These are phyloP conservation scores for Heliconius eleuchia DNA, from an alignment of 1,140 invertebrate species.

Conservation along the genomic window DNA sequence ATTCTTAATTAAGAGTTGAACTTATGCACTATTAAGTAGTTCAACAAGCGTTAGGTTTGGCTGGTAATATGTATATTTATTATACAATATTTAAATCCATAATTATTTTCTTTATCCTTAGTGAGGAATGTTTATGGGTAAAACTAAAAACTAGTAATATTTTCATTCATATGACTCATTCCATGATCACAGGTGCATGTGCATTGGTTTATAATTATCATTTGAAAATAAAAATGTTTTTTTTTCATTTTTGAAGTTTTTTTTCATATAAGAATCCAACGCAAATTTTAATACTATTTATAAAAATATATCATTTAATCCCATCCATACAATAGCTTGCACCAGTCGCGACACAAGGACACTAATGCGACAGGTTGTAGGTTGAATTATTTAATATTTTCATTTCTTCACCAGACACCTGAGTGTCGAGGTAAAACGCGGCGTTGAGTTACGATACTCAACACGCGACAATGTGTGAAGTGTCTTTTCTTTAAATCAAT, in stretches of 20 bases:
- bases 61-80: constrained; percentile 21
- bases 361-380: too few relatives aligned
- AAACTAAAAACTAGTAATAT: constrained; percentile 42
- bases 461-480: too few relatives aligned
- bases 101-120: constrained; percentile 23
- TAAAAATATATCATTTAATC: too few relatives aligned
- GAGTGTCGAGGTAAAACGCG: too few relatives aligned
- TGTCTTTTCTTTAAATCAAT: too few relatives aligned
- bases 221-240: constrained; percentile 39
- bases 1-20: background rate
- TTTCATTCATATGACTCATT: constrained; percentile 45
- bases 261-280: background rate
- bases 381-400: too few relatives aligned
- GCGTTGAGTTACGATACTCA: too few relatives aligned
- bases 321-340: too few relatives aligned
- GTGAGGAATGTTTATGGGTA: constrained; percentile 37
- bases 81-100: constrained; percentile 21
- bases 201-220: constrained; percentile 39
- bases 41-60: background rate
- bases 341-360: too few relatives aligned
- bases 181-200: constrained; percentile 42
- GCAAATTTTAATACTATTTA: background rate
- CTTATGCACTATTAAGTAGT: background rate
- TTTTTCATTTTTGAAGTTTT: constrained; percentile 25
- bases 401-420: too few relatives aligned